Conservation (phyloP, 1,140 invertebrate genomes). For the Drosophila watanabei region DNA sequence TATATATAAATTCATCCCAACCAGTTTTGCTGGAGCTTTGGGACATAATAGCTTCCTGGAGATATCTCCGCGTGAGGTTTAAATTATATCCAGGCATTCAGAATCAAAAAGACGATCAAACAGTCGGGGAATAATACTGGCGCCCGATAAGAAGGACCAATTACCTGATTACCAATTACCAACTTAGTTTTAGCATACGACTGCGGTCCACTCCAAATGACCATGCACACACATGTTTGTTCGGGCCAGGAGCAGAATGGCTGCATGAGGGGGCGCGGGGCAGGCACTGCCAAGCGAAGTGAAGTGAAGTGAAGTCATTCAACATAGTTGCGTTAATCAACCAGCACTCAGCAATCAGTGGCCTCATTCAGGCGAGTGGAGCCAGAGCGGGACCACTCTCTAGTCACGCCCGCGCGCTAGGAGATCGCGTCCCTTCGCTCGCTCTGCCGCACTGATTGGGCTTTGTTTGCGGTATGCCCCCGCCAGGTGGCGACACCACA, state of each 20-base stretch:
- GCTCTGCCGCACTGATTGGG: slow-evolving; percentile 16
- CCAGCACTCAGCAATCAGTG: slow-evolving; percentile 59
- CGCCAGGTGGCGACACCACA: slow-evolving; percentile 39
- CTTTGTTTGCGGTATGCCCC: slow-evolving; percentile 37
- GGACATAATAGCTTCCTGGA: too few relatives aligned
- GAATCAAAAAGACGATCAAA: background rate
- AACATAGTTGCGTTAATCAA: slow-evolving; percentile 68
- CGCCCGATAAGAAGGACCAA: background rate
- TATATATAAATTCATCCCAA: background rate
- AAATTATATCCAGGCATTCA: background rate
- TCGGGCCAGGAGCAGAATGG: background rate
- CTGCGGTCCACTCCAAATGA: slow-evolving; percentile 10
- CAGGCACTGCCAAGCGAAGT: background rate
- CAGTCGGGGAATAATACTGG: too few relatives aligned
- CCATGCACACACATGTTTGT: slow-evolving; percentile 4
- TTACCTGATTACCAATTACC: background rate
- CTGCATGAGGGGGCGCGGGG: background rate
- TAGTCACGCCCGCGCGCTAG: slow-evolving; percentile 14
- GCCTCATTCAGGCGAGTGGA: slow-evolving; percentile 47
- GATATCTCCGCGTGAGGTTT: accelerated
- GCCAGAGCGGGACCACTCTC: slow-evolving; percentile 6
- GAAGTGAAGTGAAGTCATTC: slow-evolving; percentile 17
- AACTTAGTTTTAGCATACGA: background rate
- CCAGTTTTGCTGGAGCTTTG: background rate
- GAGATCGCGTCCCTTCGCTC: slow-evolving; percentile 1